A percentile compares a stretch with the other conserved stretches of the same genome.
Evolutionary conservation across 2,113 vertebrate species (phyloP).

Genomic region (Catharus minimus): DNA sequence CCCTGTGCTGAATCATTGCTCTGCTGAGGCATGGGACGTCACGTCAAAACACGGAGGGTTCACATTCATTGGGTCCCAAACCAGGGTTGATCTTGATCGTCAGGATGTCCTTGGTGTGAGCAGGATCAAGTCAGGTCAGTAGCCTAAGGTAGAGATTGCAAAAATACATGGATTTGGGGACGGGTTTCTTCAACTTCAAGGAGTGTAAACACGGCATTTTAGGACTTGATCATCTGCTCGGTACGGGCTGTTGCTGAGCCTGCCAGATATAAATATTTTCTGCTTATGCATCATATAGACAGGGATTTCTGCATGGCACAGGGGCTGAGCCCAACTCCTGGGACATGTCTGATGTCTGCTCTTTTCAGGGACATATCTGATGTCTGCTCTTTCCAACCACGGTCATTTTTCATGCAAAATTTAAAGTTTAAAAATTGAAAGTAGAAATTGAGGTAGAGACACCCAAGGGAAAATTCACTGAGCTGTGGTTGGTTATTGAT

Average conservation of each 20-base stretch:
- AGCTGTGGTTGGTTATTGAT: background rate
- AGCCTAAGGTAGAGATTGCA: background rate
- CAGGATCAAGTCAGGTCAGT: background rate
- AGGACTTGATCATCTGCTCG: background rate
- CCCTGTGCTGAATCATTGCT: accelerated
- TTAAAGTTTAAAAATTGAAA: background rate
- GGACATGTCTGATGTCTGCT: background rate
- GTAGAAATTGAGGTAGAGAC: background rate
- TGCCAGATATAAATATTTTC: background rate
- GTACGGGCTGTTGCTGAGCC: background rate
- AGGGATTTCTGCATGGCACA: background rate
- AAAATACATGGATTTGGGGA: background rate
- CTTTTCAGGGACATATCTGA: background rate
- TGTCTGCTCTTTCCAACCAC: background rate
- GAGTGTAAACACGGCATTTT: accelerated
- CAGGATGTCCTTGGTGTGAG: background rate
- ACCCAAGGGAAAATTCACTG: accelerated
- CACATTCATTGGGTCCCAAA: background rate
- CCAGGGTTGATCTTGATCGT: accelerated
- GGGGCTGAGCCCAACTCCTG: background rate
- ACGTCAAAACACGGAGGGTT: background rate
- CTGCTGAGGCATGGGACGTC: background rate
- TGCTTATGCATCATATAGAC: background rate
- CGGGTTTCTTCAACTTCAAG: background rate
- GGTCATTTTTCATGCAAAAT: background rate